These are phyloP conservation scores for Patiria miniata DNA, from an alignment of 35 echinoderm and acorn worm genomes.

Conservation along the genomic window DNA sequence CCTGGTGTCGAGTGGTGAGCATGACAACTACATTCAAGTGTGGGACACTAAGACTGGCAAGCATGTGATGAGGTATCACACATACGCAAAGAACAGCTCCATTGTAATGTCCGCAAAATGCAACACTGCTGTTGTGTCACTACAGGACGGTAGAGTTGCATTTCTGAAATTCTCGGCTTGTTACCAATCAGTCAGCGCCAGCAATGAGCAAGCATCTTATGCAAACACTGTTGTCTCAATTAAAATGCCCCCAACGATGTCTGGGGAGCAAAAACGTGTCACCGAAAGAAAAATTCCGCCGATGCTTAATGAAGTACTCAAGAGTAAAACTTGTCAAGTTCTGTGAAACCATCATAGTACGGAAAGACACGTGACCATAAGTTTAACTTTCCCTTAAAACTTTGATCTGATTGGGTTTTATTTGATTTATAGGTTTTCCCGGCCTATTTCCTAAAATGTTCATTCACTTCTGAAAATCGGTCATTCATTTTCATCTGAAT, in stretches of 20 bases:
- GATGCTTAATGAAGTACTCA: background rate
- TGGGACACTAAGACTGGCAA: background rate
- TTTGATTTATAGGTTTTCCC: no score
- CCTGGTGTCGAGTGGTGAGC: background rate
- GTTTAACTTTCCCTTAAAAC: no score
- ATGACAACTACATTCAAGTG: background rate
- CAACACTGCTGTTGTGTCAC: background rate
- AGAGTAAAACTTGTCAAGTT: background rate
- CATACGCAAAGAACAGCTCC: background rate
- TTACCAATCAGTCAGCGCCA: background rate
- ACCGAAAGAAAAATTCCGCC: background rate
- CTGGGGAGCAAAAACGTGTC: background rate
- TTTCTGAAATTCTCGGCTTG: background rate
- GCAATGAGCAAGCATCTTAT: background rate
- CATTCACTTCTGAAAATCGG: no score
- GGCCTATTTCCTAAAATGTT: no score
- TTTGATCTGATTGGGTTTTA: no score
- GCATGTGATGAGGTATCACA: slow-evolving; percentile 28
- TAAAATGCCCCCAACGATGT: background rate
- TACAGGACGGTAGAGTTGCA: background rate
- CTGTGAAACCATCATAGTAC: background rate
- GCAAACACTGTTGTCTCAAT: background rate
- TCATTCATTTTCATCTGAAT: no score
- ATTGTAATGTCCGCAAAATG: background rate
- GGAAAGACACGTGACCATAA: no score